phyloP scores from a whole-genome alignment of 2,113 vertebrate species.

The Urocitellus parryii region DNA sequence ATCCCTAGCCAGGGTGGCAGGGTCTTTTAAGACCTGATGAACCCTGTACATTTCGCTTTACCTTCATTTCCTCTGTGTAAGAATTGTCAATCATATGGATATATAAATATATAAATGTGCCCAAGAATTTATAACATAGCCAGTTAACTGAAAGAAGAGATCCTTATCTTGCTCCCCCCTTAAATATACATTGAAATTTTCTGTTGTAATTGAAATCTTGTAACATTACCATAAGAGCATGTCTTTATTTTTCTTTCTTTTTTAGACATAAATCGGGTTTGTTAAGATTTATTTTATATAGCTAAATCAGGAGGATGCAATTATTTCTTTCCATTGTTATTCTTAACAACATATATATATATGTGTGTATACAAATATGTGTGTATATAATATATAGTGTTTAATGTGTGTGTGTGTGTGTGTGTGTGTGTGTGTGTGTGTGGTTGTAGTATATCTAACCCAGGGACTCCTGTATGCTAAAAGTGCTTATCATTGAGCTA shows the following conservation, averaged over 20 bases:
- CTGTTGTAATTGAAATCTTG: not conserved
- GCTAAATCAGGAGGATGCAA: slow-evolving; percentile 44
- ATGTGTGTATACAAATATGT: no score
- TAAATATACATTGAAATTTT: not conserved
- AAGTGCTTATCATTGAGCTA: no score
- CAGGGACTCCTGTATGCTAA: no score
- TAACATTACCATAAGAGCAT: not conserved
- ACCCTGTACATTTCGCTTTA: not conserved
- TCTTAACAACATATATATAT: no score
- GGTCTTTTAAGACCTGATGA: not conserved
- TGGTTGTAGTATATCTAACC: no score
- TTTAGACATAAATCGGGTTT: not conserved
- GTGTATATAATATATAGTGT: no score
- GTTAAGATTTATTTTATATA: slow-evolving; percentile 47
- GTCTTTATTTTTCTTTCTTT: not conserved
- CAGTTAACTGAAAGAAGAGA: not conserved
- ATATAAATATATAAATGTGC: not conserved
- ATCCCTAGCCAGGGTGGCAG: no score
- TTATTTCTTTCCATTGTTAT: slow-evolving; percentile 53
- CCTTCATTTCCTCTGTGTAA: not conserved
- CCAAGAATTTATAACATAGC: fast-evolving
- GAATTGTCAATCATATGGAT: fast-evolving
- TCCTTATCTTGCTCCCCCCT: fast-evolving
- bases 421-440: no score
- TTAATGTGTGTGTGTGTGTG: no score